Conservation (phyloP, 2,888 invertebrate genomes). For the Pterostichus madidus region DNA sequence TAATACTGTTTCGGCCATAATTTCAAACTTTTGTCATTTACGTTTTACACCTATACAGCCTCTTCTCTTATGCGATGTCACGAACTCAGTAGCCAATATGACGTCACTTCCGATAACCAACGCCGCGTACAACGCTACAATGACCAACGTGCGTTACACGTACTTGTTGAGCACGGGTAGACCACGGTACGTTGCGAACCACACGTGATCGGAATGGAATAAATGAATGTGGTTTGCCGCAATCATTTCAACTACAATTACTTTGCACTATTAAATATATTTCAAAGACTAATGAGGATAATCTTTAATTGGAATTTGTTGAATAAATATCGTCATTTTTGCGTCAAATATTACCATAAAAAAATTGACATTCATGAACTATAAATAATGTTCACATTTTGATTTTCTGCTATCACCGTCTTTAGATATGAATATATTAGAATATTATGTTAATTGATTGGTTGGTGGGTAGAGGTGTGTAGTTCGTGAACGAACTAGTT, state of each 20-base stretch:
- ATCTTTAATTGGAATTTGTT: neutral
- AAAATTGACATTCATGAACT: too few relatives aligned
- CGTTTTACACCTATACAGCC: neutral
- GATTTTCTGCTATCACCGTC: too few relatives aligned
- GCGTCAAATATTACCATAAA: neutral
- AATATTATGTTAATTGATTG: too few relatives aligned
- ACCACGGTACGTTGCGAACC: constrained; percentile 6
- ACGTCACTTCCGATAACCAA: constrained; percentile 42
- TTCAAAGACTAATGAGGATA: constrained; percentile 4
- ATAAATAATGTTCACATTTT: too few relatives aligned
- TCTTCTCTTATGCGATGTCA: too few relatives aligned
- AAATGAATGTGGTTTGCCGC: constrained; percentile 43
- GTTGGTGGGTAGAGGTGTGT: too few relatives aligned
- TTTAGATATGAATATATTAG: too few relatives aligned
- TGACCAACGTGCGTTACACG: constrained; percentile 17
- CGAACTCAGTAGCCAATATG: too few relatives aligned
- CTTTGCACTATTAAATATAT: constrained; percentile 15
- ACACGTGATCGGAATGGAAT: constrained; percentile 62
- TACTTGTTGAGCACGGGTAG: neutral
- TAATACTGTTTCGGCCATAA: too few relatives aligned
- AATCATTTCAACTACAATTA: constrained; percentile 52
- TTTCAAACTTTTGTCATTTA: neutral
- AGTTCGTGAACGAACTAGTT: too few relatives aligned
- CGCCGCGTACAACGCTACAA: neutral
- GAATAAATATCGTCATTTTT: neutral